Evolutionary conservation across 2,113 vertebrate genomes (phyloP).

Genomic region (Pollimyrus isidori): DNA sequence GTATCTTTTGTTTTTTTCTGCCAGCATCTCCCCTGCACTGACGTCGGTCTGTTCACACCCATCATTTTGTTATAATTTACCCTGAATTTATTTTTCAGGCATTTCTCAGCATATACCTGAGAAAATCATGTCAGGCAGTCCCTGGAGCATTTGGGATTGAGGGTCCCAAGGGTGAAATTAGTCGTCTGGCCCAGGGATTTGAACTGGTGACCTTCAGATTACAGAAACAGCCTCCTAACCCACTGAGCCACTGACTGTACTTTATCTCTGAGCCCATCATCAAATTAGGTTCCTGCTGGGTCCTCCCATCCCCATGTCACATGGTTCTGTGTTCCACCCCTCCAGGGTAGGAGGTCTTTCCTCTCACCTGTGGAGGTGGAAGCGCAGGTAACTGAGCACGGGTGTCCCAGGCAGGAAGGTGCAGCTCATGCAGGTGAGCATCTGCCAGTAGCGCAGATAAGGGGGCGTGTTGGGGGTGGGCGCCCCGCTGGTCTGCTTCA

Average conservation of each 20-base stretch:
- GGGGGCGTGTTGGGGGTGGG: slow-evolving; percentile 61
- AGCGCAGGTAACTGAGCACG: slow-evolving; percentile 77
- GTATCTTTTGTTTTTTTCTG: not conserved
- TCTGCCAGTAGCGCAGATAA: slow-evolving; percentile 90
- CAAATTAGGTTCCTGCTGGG: not conserved
- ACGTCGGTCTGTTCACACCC: not conserved
- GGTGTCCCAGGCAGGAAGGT: slow-evolving; percentile 79
- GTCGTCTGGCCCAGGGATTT: not conserved
- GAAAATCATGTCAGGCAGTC: not conserved
- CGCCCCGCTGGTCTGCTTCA: slow-evolving; percentile 88
- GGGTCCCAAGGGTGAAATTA: not conserved
- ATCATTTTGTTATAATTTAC: not conserved
- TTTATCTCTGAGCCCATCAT: not conserved
- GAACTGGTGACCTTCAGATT: not conserved
- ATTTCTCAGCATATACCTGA: not conserved
- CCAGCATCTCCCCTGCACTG: not conserved
- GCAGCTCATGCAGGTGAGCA: slow-evolving; percentile 96
- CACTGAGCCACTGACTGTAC: not conserved
- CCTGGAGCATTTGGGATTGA: not conserved
- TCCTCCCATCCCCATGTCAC: not conserved
- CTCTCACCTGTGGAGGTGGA: slow-evolving; percentile 83
- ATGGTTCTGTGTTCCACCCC: not conserved
- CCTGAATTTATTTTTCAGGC: not conserved
- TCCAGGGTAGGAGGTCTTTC: not conserved
- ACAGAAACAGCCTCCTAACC: not conserved